Conservation (phyloP, 2,113 vertebrate species). For the Tamias sibiricus region DNA sequence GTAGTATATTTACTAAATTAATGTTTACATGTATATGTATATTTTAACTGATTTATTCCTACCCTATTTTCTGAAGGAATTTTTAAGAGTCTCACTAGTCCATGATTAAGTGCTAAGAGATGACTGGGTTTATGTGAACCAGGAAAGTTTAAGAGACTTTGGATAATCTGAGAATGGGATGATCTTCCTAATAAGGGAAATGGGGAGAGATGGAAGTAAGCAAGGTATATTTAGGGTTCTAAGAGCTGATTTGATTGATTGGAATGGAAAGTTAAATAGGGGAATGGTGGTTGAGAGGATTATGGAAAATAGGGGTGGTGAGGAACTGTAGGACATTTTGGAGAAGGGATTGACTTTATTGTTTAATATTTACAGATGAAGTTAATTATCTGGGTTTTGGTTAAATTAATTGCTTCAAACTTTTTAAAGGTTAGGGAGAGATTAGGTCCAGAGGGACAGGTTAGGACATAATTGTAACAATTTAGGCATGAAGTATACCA, state of each 20-base stretch:
- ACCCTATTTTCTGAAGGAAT: constrained; percentile 13
- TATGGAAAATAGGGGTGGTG: background rate
- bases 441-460: background rate
- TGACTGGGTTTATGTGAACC: background rate
- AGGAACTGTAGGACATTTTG: background rate
- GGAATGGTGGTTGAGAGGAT: background rate
- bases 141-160: constrained; percentile 26
- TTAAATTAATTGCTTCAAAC: background rate
- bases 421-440: background rate
- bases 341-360: background rate
- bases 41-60: background rate
- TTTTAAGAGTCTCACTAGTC: constrained; percentile 1
- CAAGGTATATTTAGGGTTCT: background rate
- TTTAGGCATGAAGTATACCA: background rate
- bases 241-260: background rate
- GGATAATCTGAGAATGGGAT: background rate
- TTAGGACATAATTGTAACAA: constrained; percentile 5
- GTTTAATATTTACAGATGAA: background rate
- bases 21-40: background rate
- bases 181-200: background rate
- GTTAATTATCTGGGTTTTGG: background rate
- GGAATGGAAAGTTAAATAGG: background rate
- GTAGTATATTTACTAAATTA: background rate
- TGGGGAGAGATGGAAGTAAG: background rate
- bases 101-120: background rate